A percentile compares a stretch with the other conserved stretches of the same genome.
Conservation (phyloP, 2,888 invertebrate species). For the Drosophila neotestacea region DNA sequence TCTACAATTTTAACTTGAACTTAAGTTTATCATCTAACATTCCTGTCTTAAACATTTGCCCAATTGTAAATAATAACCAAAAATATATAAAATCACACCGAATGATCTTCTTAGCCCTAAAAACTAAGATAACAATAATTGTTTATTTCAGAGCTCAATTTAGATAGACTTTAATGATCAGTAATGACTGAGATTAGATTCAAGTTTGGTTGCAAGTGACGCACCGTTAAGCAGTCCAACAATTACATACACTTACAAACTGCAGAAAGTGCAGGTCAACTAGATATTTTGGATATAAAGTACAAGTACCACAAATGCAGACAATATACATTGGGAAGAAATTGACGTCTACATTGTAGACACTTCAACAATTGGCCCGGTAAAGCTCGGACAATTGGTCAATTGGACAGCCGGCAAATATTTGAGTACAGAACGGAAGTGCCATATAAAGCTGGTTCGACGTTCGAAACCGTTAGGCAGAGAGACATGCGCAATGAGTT, state of each 20-base stretch:
- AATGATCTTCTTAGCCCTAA: too few species aligned
- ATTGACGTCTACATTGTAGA: slow-evolving; percentile 7
- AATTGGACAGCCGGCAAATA: slow-evolving; percentile 30
- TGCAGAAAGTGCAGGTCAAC: slow-evolving; percentile 28
- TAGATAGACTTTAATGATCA: slow-evolving; percentile 9
- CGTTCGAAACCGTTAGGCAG: slow-evolving; percentile 37
- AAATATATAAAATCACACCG: too few species aligned
- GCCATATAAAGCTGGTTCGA: slow-evolving; percentile 51
- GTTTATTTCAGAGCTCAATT: neutral
- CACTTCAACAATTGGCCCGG: slow-evolving; percentile 15
- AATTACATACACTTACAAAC: slow-evolving; percentile 10
- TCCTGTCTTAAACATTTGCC: too few species aligned
- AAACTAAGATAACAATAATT: neutral
- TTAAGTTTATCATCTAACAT: too few species aligned
- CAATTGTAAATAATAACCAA: too few species aligned
- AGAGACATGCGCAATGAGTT: slow-evolving; percentile 47
- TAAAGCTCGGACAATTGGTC: slow-evolving; percentile 43
- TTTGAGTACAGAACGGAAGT: slow-evolving; percentile 71
- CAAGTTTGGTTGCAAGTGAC: slow-evolving; percentile 7
- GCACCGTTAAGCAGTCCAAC: slow-evolving; percentile 32
- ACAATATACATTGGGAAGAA: slow-evolving; percentile 20
- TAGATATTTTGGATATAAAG: slow-evolving; percentile 14
- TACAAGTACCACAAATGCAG: slow-evolving; percentile 21
- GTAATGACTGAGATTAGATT: slow-evolving; percentile 15
- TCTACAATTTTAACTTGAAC: too few species aligned